Percentiles rank a stretch among this genome's conserved stretches.
These are phyloP conservation scores for human DNA, from an alignment of 2,113 vertebrate species.

Conservation along the genomic window GRCh38 chr4:31651501-31652000, in stretches of 20 bases:
- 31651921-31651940: not conserved
- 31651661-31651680: not conserved
- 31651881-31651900: not conserved
- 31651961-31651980: not conserved
- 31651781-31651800: not conserved
- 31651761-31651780: not conserved
- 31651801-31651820: not conserved
- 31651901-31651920: not conserved
- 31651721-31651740: not conserved
- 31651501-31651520: slow-evolving; percentile 1
- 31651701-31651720: not conserved
- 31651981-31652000: not conserved
- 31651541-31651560: slow-evolving; percentile 23
- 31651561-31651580: slow-evolving; percentile 17
- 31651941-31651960: not conserved
- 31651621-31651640: not conserved
- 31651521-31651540: slow-evolving; percentile 38
- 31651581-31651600: not conserved
- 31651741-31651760: not conserved
- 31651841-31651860: not conserved
- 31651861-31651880: not conserved
- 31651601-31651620: slow-evolving; percentile 17
- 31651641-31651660: not conserved
- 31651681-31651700: not conserved
- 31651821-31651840: not conserved